Evolutionary conservation across 1,140 invertebrate genomes (phyloP), one percentile per base, ranked within the genome.

Genomic region (Drosophila pruinosa): DNA sequence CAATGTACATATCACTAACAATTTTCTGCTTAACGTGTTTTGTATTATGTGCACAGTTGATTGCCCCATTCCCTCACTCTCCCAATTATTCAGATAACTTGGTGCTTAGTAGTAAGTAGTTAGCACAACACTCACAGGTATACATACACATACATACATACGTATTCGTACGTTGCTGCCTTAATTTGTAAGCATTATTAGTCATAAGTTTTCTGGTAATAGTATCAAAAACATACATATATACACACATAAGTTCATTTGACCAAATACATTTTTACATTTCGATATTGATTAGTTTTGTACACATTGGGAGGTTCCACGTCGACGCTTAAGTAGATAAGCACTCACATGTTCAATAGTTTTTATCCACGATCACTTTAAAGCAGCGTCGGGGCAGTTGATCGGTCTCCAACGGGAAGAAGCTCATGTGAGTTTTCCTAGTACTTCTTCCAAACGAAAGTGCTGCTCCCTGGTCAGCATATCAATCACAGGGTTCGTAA

Each of bases 101-200:
- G 67, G 67, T 70, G 67, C 67, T 48, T 64, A 70, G 59, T 61
- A 63, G 45, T 52, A 45, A 24, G 17, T 48, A n/a, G 2, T 64
- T 8, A 45, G 17, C 24, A 43, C 14, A 43, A 7, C 17, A 34
- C 28, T 38, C 22, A 22, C 59, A 43, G 39, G 5, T 62, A 24
- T 34, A 64, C 14, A 22, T 10, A 26, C 3, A 36, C 38, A 12
- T 31, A 54, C 10, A 10, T 10, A 54, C 14, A 22, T 38, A 12
- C 10, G 8, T 26, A n/a, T n/a, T n/a, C n/a, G n/a, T n/a, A n/a
- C 36, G 50, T 53, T 36, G 10, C 31, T 34, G 15, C 12, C 17
- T 14, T 53, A 26, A 8, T 34, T 38, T 15, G 19, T 62, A 62
- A 53, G 39, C 39, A 45, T 63, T 21, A 43, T 24, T 64, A 45